Evolutionary conservation across 2,888 invertebrate genomes (phyloP), one percentile per base, ranked within the genome.

Genomic region (Perithous albicinctus): DNA sequence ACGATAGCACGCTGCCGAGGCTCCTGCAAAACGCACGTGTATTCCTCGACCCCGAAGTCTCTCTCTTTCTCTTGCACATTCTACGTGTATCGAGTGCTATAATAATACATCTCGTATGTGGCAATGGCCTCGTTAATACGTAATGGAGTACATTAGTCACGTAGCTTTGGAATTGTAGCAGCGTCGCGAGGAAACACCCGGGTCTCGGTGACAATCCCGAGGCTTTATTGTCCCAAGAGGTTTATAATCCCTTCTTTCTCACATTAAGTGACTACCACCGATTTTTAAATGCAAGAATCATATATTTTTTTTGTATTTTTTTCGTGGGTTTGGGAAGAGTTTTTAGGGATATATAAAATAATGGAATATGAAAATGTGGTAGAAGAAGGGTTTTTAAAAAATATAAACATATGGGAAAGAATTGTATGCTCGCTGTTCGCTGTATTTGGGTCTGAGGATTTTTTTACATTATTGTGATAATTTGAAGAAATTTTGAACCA

Each of bases 111-210:
- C 66, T 29, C 29, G 41, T 66, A 38, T 46, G 67, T 77, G 86
- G 85, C 86, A 86, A 83, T 84, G 85, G 83, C 83, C 84, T 67
- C 84, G 81, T 86, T 86, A 84, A 81, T 80, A 83, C 83, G 80
- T 78, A 81, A 80, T 84, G 46, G 67, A 64, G 67, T 48, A 76
- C 78, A 80, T 77, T 83, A 80, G 83, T 85, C 84, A 83, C 81
- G 80, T 82, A 77, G 56, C 51, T 64, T 59, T 38, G 51, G 63
- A 54, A 48, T 61, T 48, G 61, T 61, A 73, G 29, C 20, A 35
- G 12, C 72, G 43, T 46, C 35, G n/a, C 35, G 32, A 48, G 32
- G 26, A n/a, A 51, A n/a, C n/a, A 51, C 29, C 26, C 48, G 18
- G 18, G 10, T 18, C 32, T 38, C 10, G 32, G 20, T 61, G 38